Evolutionary conservation across 2,797 vertebrate species (phyloP), one percentile per base, ranked within the genome.

Genomic region (Coregonus ussuriensis): DNA sequence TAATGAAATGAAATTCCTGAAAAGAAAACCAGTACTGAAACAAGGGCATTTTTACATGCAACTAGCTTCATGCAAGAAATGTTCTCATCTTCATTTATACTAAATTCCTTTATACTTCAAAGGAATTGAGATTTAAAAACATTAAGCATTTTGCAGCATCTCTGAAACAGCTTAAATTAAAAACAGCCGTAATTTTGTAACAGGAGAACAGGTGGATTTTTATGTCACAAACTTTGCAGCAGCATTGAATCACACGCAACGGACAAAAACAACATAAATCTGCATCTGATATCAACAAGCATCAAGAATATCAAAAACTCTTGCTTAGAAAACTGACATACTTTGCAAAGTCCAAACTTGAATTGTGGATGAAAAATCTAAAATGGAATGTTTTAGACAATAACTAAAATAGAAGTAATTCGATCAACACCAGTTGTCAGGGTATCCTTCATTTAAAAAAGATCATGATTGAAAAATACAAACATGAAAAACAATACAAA

Each of bases 401-500:
- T 18, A 70, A 70, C 67, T 9, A 6, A 47, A n/a, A 18, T 47
- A 5, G 56, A 13, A 47, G 41, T 11, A 11, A 13, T 47, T 74
- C 13, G 21, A 7, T 69, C 35, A 62, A 72, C 74, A 63, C 66
- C 67, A 74, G 69, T 15, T 71, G 53, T 21, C 67, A 52, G 63
- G 6, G 37, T 51, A 29, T 75, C 62, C 25, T 65, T 4, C 68
- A 79, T 47, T 25, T 35, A 6, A 56, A 80, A 75, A 82, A 72
- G 56, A 72, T 63, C 71, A 53, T 3, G 66, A 77, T 79, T 77
- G 21, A 79, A 72, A 80, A 68, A 81, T 56, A 69, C 47, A 84
- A 85, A 84, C 59, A 87, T 21, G 53, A 82, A 76, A 73, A 67
- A 68, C 76, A 79, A 74, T 69, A 75, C 6, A 62, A 75, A 80